Percentiles rank a stretch among this genome's conserved stretches.
phyloP scores from a whole-genome alignment of 2,113 vertebrate species.

The Phyllostomus discolor region DNA sequence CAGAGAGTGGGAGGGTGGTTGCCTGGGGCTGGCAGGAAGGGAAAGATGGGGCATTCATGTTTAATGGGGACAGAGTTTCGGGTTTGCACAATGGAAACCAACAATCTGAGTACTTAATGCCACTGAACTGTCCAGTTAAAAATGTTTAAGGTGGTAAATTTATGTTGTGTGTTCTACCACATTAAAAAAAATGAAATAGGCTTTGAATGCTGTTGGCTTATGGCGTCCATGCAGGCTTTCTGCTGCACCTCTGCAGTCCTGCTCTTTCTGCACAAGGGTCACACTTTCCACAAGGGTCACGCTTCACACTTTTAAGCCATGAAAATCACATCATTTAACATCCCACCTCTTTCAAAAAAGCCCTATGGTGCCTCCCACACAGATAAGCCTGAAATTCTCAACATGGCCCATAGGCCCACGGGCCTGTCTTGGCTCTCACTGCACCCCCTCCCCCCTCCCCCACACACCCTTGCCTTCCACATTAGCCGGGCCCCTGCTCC shows the following conservation, averaged over 20 bases:
- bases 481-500: background rate
- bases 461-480: too few relatives aligned
- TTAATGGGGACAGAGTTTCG: background rate
- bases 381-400: background rate
- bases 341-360: background rate
- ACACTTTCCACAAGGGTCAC: too few relatives aligned
- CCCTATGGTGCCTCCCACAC: background rate
- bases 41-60: rapidly evolving
- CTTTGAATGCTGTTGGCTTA: background rate
- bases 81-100: background rate
- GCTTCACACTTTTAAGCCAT: background rate
- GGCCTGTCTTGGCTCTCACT: background rate
- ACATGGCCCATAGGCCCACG: background rate
- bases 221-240: background rate
- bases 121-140: background rate
- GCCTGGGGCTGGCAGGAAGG: background rate
- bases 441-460: rapidly evolving
- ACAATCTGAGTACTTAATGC: background rate
- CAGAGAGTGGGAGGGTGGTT: too few relatives aligned
- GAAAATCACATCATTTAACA: background rate
- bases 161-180: background rate
- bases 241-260: background rate
- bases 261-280: background rate
- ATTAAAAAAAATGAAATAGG: background rate
- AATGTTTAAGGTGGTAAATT: background rate